Conservation (phyloP, 2,113 vertebrate genomes). For the human (Homo sapiens) region DNA sequence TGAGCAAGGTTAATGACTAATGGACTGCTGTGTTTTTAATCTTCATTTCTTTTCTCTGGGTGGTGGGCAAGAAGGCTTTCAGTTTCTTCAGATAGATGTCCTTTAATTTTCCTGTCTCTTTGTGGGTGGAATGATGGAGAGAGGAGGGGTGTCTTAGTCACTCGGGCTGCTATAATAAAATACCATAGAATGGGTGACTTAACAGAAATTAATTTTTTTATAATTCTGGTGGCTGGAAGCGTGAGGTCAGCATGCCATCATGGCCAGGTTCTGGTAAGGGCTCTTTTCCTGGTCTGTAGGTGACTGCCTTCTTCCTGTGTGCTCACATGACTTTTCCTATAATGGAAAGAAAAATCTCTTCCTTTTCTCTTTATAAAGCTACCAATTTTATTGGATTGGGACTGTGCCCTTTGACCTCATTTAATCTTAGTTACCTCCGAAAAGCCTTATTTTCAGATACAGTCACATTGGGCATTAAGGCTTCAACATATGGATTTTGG, state of each 20-base stretch:
- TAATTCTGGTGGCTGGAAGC: not conserved
- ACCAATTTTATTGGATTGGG: not conserved
- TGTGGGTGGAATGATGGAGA: not conserved
- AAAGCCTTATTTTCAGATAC: not conserved
- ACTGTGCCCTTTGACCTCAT: not conserved
- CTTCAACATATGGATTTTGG: not conserved
- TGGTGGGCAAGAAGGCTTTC: conserved; percentile 5
- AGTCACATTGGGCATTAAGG: too few relatives aligned
- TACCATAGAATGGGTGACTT: not conserved
- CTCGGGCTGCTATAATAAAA: not conserved
- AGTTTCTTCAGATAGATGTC: conserved; percentile 3
- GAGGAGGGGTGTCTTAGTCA: not conserved
- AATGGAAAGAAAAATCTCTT: not conserved
- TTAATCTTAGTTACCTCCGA: not conserved
- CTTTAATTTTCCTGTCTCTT: conserved; percentile 2
- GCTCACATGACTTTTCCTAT: not conserved
- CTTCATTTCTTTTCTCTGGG: conserved; percentile 11
- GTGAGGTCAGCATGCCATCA: not conserved
- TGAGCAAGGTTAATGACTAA: conserved; percentile 36
- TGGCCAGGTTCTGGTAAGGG: not conserved
- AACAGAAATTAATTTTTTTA: not conserved
- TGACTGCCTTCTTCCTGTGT: not conserved
- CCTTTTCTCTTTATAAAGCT: not conserved
- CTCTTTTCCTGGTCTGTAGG: not conserved
- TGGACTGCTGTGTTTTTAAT: not conserved